Evolutionary conservation across 2,797 vertebrate genomes (phyloP).

Genomic region (Apogon talboti): DNA sequence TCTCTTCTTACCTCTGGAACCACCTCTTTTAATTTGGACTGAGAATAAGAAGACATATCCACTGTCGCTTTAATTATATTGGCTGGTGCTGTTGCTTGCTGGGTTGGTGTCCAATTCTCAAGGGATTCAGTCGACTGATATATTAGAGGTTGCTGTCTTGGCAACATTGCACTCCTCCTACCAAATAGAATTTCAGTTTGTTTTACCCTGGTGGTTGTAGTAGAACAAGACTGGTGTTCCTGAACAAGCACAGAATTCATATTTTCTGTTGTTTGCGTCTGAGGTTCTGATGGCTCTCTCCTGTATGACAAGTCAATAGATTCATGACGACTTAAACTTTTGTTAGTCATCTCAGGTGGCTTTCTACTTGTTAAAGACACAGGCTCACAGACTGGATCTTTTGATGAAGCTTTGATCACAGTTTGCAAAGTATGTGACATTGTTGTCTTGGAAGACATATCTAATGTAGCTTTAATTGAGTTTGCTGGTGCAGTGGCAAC

Average conservation of each 20-base stretch:
- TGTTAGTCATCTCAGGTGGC: conserved; percentile 24
- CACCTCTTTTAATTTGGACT: conserved; percentile 21
- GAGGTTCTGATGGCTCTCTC: conserved; percentile 31
- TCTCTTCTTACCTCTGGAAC: conserved; percentile 12
- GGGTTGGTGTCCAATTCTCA: conserved; percentile 25
- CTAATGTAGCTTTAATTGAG: conserved; percentile 67
- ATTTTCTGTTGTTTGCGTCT: conserved; percentile 21
- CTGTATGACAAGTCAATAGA: conserved; percentile 70
- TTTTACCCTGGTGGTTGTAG: conserved; percentile 4
- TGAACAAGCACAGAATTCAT: background rate
- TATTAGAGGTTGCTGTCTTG: conserved; percentile 39
- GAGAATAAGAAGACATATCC: conserved; percentile 65
- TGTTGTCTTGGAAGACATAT: conserved; percentile 73
- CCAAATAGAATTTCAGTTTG: conserved; percentile 22
- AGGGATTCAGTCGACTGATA: conserved; percentile 38
- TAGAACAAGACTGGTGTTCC: conserved; percentile 12
- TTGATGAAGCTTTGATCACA: conserved; percentile 45
- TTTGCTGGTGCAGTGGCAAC: conserved; percentile 72
- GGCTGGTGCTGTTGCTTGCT: conserved; percentile 60
- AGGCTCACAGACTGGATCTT: conserved; percentile 60
- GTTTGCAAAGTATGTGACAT: conserved; percentile 14
- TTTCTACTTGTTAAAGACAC: conserved; percentile 70
- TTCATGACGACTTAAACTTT: conserved; percentile 26
- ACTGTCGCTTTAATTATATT: conserved; percentile 56
- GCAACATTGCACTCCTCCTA: conserved; percentile 15